Conservation (phyloP, 2,888 invertebrate genomes). For the Onthophagus sagittarius region DNA sequence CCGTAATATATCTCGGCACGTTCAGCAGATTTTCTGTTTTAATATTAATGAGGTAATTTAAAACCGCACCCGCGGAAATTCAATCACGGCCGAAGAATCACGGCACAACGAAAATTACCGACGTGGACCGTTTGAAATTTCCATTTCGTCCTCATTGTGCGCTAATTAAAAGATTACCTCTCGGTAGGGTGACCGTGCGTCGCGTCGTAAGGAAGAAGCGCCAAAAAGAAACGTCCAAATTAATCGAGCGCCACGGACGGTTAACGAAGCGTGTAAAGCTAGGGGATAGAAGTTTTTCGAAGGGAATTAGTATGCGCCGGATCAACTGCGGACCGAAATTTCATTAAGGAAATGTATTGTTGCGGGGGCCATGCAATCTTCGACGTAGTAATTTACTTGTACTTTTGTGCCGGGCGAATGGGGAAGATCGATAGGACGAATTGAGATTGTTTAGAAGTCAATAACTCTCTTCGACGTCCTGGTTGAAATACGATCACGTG, state of each 20-base stretch:
- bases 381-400: background rate
- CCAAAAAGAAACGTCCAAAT: background rate
- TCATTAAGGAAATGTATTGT: conserved; percentile 9
- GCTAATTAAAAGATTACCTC: conserved; percentile 8
- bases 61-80: conserved; percentile 20
- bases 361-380: conserved; percentile 1
- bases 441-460: background rate
- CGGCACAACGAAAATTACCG: conserved; percentile 7
- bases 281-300: conserved; percentile 1
- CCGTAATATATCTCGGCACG: conserved; percentile 17
- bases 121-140: background rate
- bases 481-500: background rate
- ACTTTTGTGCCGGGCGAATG: background rate
- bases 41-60: conserved; percentile 24
- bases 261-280: conserved; percentile 8
- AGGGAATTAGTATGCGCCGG: conserved; percentile 4
- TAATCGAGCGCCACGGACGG: conserved; percentile 4
- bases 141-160: background rate
- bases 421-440: background rate
- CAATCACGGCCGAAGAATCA: conserved; percentile 2
- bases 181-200: background rate
- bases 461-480: background rate
- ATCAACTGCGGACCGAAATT: conserved; percentile 3
- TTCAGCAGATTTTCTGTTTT: conserved; percentile 23
- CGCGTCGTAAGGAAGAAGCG: conserved; percentile 1